Evolutionary conservation across 30 jellyfish, hydroid and myxozoan species (phyloP), one percentile per base, ranked within the genome.

Genomic region (Cassiopea xamachana): DNA sequence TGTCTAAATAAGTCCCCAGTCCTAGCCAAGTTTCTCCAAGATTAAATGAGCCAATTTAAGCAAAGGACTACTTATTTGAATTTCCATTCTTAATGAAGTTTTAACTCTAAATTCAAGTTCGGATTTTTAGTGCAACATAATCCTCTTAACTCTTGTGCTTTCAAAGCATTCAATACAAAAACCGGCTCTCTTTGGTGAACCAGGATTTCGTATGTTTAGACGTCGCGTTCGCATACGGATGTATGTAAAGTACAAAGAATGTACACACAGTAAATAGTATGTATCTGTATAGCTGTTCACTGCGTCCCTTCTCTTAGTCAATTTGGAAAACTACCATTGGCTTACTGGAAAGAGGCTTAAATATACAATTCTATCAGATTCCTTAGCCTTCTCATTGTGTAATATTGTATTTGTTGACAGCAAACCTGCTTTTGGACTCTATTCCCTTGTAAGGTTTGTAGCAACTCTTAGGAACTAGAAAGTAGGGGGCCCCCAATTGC

Each of bases 121-220:
- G 73, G 73, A 49, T 78, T 61, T 16, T 2, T 50, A 47, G 73
- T 19, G 14, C 75, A 61, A 51, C 43, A 61, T 80, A 80, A 80
- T 80, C 89, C 64, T 46, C 68, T 80, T 80, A 80, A 44, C 48
- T 19, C 73, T 12, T 45, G 46, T 27, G 79, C 78, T 59, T 62
- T 80, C 46, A 80, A 55, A 80, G 43, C 67, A n/a, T 80, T 67
- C 89, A 64, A 62, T 55, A 9, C 67, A 44, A 48, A 43, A 44
- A 13, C 18, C 50, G 73, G 48, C 60, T 60, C 79, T 80, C 79
- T 80, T 70, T 80, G 89, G 89, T 19, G 44, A 80, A 80, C 79
- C 46, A 80, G 68, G 89, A 80, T 80, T 80, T 59, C 16, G 51
- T 13, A 80, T 60, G 89, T 80, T 80, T 47, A 55, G 79, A 80